Conservation (phyloP, 1,140 invertebrate genomes). For the Anoplophora glabripennis region DNA sequence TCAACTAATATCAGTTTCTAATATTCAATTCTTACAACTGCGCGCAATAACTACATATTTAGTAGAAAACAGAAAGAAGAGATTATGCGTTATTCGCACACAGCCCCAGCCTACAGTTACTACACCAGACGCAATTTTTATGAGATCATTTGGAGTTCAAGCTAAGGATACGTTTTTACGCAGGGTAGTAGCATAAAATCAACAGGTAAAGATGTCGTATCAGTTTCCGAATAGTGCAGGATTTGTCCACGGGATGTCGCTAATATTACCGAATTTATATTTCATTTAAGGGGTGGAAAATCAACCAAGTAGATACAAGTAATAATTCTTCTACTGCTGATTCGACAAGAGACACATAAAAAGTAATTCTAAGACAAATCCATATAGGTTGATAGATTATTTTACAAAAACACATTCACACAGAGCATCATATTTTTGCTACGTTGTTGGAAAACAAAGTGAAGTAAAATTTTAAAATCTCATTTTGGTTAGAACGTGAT, state of each 20-base stretch:
- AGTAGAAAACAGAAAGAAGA: too few species aligned
- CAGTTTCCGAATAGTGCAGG: conserved; percentile 10
- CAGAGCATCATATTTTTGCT: conserved; percentile 27
- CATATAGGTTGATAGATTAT: too few species aligned
- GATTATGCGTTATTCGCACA: conserved; percentile 17
- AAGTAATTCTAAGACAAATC: too few species aligned
- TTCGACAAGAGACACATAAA: too few species aligned
- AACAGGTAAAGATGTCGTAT: conserved; percentile 39
- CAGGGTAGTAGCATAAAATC: conserved; percentile 33
- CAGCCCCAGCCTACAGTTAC: conserved; percentile 6
- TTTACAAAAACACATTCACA: conserved; percentile 4
- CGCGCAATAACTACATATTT: too few species aligned
- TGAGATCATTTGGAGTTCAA: neutral
- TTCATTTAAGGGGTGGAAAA: neutral
- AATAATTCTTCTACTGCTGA: too few species aligned
- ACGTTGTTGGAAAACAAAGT: conserved; percentile 23
- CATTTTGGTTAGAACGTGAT: conserved; percentile 21
- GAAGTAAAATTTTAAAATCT: conserved; percentile 19
- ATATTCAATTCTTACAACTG: too few species aligned
- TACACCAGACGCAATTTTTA: neutral
- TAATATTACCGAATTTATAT: conserved; percentile 4
- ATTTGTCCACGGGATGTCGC: conserved; percentile 10
- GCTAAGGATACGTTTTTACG: conserved; percentile 29
- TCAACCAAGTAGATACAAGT: too few species aligned
- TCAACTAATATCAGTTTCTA: too few species aligned